Evolutionary conservation across 2,888 invertebrate genomes (phyloP).

Genomic region (Acronicta aceris): DNA sequence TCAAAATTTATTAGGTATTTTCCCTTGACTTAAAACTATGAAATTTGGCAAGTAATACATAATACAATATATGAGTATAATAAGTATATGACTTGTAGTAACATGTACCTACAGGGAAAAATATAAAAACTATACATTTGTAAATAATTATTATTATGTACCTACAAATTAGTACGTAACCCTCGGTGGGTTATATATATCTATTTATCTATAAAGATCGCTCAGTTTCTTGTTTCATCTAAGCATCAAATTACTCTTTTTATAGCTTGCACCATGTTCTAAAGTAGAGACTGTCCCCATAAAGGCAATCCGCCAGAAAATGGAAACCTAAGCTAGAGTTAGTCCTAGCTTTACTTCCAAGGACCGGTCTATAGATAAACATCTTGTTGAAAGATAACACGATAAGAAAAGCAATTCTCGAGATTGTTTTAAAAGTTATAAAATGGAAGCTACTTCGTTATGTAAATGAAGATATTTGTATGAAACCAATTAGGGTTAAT

Average conservation of each 20-base stretch:
- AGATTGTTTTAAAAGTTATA: conserved; percentile 42
- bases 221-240: neutral
- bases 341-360: conserved; percentile 24
- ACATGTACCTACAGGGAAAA: no score
- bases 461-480: conserved; percentile 51
- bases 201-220: no score
- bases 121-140: no score
- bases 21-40: no score
- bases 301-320: conserved; percentile 29
- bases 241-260: neutral
- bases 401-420: conserved; percentile 40
- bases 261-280: neutral
- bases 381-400: conserved; percentile 45
- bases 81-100: no score
- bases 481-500: conserved; percentile 45
- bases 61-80: no score
- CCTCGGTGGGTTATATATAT: no score
- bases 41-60: no score
- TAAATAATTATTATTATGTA: no score
- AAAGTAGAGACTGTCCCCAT: conserved; percentile 8
- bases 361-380: conserved; percentile 41
- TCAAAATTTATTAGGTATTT: no score
- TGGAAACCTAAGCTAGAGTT: conserved; percentile 11
- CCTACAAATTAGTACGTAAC: no score
- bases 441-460: conserved; percentile 44